Evolutionary conservation across 2,888 invertebrate genomes (phyloP), one percentile per base, ranked within the genome.

Genomic region (Yponomeuta cagnagella): DNA sequence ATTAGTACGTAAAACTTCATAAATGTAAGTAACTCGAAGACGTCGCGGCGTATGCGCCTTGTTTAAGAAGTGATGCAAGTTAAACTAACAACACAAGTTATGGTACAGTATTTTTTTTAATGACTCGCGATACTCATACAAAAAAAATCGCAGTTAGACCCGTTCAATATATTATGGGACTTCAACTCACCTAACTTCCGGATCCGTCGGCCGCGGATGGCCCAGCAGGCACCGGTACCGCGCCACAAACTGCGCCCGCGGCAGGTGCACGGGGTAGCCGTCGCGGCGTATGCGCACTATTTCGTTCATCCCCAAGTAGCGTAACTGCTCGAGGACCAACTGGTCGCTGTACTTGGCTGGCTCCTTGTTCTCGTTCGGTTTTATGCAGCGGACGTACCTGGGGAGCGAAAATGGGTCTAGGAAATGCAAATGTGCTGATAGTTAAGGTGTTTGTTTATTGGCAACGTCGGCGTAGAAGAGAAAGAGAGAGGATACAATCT

Each of bases 221-320:
- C 93, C 92, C 75, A 94, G 84, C 73, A 97, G 90, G 82, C 97
- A 97, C 74, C 95, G 93, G 85, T 97, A 98, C 70, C 96, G 93
- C 72, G 93, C 88, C 48, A 95, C 92, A 85, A 98, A 98, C 76
- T 96, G 95, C 71, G 94, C 93, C 80, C 96, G 95, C 43, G 94
- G 93, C 87, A 97, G 93, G 81, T 98, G 98, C 75, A 97, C 95
- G 0, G 98, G 98, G 87, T 95, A 98, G 4, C 98, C 98, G 84
- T 98, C 97, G 78, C 97, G 95, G 6, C 98, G 93, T 74, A 98
- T 98, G 74, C 97, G 93, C 77, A 98, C 98, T 75, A 98, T 98
- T 85, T 98, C 98, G 83, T 97, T 93, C 97, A 98, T 98, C 73
- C 98, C 98, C 73, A 98, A 93, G 90, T 98, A 98, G 79, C 95